Conservation (phyloP, 2,888 invertebrate genomes). For the Baccha elongata region DNA sequence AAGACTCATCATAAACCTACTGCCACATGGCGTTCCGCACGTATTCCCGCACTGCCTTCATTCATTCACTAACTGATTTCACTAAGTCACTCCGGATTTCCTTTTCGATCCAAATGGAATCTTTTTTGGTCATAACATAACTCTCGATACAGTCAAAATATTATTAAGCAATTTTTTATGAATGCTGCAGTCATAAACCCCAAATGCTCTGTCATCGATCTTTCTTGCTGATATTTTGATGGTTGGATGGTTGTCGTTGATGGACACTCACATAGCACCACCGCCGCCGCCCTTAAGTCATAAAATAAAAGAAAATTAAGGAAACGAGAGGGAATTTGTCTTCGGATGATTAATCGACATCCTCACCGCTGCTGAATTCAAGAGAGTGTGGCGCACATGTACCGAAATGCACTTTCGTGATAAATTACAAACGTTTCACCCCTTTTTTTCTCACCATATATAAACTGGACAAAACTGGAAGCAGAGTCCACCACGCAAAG, state of each 20-base stretch:
- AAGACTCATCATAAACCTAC: too few relatives aligned
- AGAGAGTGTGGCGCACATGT: conserved; percentile 69
- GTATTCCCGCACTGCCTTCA: too few relatives aligned
- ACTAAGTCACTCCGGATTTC: too few relatives aligned
- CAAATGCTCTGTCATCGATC: conserved; percentile 69
- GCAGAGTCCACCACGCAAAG: conserved; percentile 45
- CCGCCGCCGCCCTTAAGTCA: conserved; percentile 27
- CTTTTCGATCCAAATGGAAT: conserved; percentile 42
- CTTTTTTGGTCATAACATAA: conserved; percentile 67
- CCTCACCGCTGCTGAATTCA: conserved; percentile 60
- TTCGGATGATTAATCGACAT: conserved; percentile 72
- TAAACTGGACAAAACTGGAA: conserved; percentile 19
- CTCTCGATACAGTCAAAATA: conserved; percentile 70
- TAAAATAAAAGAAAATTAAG: conserved; percentile 70
- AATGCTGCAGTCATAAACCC: conserved; percentile 68
- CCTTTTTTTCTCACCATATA: conserved; percentile 27
- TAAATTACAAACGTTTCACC: conserved; percentile 71
- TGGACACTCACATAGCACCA: conserved; percentile 27
- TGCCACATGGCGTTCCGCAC: too few relatives aligned
- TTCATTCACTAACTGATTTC: too few relatives aligned
- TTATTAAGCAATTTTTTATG: conserved; percentile 73
- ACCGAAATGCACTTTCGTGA: conserved; percentile 70
- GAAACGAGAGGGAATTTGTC: conserved; percentile 72
- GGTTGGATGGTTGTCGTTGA: conserved; percentile 58
- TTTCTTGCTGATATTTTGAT: conserved; percentile 60